Evolutionary conservation across 2,113 vertebrate species (phyloP).

Genomic region (Phoxinus phoxinus): DNA sequence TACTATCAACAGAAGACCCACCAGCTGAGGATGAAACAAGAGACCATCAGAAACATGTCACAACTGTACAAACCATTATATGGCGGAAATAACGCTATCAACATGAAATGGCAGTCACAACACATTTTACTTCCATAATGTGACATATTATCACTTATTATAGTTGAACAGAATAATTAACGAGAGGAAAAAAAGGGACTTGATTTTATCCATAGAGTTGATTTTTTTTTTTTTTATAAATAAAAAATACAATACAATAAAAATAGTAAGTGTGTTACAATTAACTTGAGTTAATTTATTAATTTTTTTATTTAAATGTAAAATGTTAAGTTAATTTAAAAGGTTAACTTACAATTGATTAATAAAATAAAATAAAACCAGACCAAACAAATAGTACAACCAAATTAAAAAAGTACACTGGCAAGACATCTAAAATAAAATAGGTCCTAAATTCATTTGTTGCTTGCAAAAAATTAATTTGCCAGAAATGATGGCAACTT

Average conservation of each 20-base stretch:
- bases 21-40: slow-evolving; percentile 75
- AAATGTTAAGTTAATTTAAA: no score
- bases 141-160: neutral
- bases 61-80: neutral
- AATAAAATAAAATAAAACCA: neutral
- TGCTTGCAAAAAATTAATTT: neutral
- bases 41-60: slow-evolving; percentile 15
- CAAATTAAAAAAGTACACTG: neutral
- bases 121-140: neutral
- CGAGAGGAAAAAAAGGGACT: no score
- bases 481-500: neutral
- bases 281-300: neutral
- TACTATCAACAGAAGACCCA: slow-evolving; percentile 88
- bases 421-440: neutral
- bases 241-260: neutral
- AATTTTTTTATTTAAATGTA: neutral
- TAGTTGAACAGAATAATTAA: neutral
- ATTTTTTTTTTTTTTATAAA: neutral
- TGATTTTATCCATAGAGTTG: neutral
- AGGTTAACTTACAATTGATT: neutral
- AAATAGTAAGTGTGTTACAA: neutral
- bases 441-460: neutral
- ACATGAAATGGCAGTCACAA: neutral
- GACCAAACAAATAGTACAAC: neutral
- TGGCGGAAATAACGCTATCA: neutral